These are phyloP conservation scores for Stichopus chloronotus DNA, from an alignment of 35 echinoderm and acorn worm genomes.

Conservation along the genomic window DNA sequence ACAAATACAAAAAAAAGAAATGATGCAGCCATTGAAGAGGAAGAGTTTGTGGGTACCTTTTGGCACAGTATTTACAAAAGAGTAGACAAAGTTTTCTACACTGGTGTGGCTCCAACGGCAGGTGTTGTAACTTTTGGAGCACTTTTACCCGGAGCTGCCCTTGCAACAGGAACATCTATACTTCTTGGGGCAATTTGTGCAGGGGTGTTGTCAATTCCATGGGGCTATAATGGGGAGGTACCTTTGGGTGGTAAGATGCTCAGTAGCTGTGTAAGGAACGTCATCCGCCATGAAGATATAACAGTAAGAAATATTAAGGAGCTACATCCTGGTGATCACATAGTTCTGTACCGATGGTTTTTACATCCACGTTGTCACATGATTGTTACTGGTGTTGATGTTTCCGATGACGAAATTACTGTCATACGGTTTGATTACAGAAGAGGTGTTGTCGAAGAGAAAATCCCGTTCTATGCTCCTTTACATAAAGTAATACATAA, in stretches of 20 bases:
- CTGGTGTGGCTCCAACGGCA: not conserved
- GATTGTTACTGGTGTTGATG: conserved; percentile 4
- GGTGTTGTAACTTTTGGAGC: not conserved
- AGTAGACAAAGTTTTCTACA: not conserved
- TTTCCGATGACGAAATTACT: not conserved
- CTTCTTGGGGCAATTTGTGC: not conserved
- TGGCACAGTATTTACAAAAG: not conserved
- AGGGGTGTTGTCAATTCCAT: not conserved
- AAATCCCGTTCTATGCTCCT: not conserved
- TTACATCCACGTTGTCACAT: conserved; percentile 22
- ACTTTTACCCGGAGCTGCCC: not conserved
- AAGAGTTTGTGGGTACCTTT: not conserved
- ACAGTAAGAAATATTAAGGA: not conserved
- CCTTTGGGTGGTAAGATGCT: not conserved
- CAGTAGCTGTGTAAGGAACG: not conserved
- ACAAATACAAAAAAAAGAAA: not conserved
- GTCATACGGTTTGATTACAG: not conserved
- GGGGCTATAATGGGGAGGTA: not conserved
- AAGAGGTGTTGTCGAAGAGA: not conserved
- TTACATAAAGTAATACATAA: not conserved
- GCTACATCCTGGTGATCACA: not conserved
- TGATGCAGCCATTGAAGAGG: not conserved
- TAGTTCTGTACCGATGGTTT: not conserved
- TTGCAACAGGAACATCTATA: not conserved
- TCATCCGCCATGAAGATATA: not conserved